phyloP scores from a whole-genome alignment of 2,888 invertebrate species.

The Halocaridina rubra region DNA sequence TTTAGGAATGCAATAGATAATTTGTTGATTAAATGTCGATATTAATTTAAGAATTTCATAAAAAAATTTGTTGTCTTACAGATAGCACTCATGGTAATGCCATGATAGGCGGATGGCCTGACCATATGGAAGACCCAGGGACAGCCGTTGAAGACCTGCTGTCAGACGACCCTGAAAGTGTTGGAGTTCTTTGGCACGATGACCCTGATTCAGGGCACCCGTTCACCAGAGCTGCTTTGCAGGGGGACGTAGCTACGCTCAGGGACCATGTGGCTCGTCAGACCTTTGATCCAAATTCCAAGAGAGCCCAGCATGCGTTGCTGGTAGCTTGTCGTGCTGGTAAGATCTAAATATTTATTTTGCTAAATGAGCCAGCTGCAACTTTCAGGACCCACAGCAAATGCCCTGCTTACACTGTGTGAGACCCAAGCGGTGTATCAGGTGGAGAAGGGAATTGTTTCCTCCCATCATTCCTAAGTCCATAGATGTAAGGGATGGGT shows the following conservation, averaged over 20 bases:
- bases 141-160: constrained; percentile 16
- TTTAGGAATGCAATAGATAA: too few relatives aligned
- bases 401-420: too few relatives aligned
- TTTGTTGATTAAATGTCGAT: too few relatives aligned
- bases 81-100: constrained; percentile 13
- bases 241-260: constrained; percentile 41
- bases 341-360: too few relatives aligned
- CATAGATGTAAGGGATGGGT: too few relatives aligned
- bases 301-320: constrained; percentile 61
- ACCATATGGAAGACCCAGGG: constrained; percentile 7
- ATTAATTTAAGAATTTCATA: too few relatives aligned
- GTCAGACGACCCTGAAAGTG: constrained; percentile 32
- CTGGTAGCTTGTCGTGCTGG: constrained; percentile 60
- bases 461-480: too few relatives aligned
- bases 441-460: too few relatives aligned
- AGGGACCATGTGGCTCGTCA: constrained; percentile 42
- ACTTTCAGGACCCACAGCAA: too few relatives aligned
- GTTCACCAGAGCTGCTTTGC: constrained; percentile 56
- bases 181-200: constrained; percentile 51
- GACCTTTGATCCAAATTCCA: constrained; percentile 57
- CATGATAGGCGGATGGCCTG: constrained; percentile 1
- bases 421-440: too few relatives aligned
- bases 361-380: too few relatives aligned
- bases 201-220: constrained; percentile 59
- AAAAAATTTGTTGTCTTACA: not conserved